Conservation (phyloP, 2,888 invertebrate genomes). For the Argynnis bischoffii region DNA sequence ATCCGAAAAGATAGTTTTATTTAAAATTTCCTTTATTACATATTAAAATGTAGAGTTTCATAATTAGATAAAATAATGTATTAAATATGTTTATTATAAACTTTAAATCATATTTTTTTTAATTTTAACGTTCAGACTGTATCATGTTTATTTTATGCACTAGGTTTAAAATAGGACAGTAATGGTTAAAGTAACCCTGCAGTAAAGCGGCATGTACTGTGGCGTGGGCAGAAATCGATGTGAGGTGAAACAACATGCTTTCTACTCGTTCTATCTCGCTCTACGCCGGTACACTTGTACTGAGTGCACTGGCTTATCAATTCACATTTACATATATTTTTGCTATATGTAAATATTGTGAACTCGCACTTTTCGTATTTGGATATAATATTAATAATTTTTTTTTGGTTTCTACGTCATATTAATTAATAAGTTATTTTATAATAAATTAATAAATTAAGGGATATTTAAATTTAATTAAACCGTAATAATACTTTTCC, state of each 20-base stretch:
- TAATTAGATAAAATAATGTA: too few species aligned
- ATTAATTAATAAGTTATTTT: too few species aligned
- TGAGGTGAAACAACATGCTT: slow-evolving; percentile 42
- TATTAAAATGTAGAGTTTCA: too few species aligned
- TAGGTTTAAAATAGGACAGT: slow-evolving; percentile 36
- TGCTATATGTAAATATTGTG: slow-evolving; percentile 7
- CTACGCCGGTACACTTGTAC: slow-evolving; percentile 64
- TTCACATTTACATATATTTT: slow-evolving; percentile 29
- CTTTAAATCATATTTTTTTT: background rate
- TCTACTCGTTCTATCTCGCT: slow-evolving; percentile 50
- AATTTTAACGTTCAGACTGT: background rate
- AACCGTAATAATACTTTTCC: too few species aligned
- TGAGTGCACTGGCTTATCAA: slow-evolving; percentile 58
- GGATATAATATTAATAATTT: background rate
- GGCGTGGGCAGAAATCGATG: slow-evolving; percentile 69
- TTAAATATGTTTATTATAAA: background rate
- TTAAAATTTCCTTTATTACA: too few species aligned
- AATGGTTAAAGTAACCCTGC: slow-evolving; percentile 17
- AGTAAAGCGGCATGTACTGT: background rate
- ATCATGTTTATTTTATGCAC: slow-evolving; percentile 19
- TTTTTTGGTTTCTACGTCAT: background rate
- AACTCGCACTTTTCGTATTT: background rate
- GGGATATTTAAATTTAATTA: too few species aligned
- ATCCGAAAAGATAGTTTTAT: too few species aligned
- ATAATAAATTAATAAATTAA: too few species aligned